These are phyloP conservation scores for Acleris literana DNA, from an alignment of 2,888 invertebrate species.

Conservation along the genomic window DNA sequence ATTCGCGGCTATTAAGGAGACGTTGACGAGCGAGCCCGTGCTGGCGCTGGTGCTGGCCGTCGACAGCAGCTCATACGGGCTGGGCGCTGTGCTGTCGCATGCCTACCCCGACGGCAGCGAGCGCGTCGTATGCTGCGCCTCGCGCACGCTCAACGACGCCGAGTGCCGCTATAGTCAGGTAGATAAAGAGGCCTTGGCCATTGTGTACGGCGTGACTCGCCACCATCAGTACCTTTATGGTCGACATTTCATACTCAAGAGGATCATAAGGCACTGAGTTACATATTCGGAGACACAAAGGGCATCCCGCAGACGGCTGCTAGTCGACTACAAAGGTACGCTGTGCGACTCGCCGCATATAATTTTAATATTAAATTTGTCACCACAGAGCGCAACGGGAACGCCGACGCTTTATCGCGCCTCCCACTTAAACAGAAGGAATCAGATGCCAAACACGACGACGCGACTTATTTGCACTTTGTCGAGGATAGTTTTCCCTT, in stretches of 20 bases:
- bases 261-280: conserved; percentile 10
- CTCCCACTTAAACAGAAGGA: background rate
- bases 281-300: conserved; percentile 5
- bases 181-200: conserved; percentile 40
- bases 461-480: conserved; percentile 7
- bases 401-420: conserved; percentile 13
- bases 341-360: conserved; percentile 12
- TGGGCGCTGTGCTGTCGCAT: conserved; percentile 37
- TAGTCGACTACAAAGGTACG: conserved; percentile 21
- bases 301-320: conserved; percentile 16
- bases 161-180: conserved; percentile 36
- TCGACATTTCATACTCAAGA: conserved; percentile 20
- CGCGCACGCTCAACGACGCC: conserved; percentile 37
- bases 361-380: conserved; percentile 11
- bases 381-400: background rate
- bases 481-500: conserved; percentile 11
- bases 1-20: conserved; percentile 1
- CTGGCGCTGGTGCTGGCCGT: conserved; percentile 39
- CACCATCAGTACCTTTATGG: conserved; percentile 39
- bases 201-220: conserved; percentile 34
- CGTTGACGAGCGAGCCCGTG: conserved; percentile 17
- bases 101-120: conserved; percentile 15
- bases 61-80: conserved; percentile 40
- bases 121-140: conserved; percentile 35
- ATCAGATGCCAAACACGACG: background rate